A percentile compares a stretch with the other conserved stretches of the same genome.
phyloP scores from a whole-genome alignment of 2,888 invertebrate genomes.

The Stramonita haemastoma region DNA sequence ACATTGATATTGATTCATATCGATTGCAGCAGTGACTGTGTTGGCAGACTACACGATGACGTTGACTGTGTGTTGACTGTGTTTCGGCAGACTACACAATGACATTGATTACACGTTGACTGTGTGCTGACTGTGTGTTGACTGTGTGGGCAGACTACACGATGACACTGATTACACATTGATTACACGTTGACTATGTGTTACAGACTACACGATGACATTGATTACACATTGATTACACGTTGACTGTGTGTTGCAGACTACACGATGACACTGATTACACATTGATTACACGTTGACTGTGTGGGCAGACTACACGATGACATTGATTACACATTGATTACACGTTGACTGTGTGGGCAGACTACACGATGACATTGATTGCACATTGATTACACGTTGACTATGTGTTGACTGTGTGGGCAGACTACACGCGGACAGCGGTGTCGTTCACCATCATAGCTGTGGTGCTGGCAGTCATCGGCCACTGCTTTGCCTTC shows the following conservation, averaged over 20 bases:
- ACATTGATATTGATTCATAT: too few species aligned
- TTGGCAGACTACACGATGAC: background rate
- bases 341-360: background rate
- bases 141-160: too few species aligned
- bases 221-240: background rate
- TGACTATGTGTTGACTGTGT: background rate
- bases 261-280: constrained; percentile 88
- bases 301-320: too few species aligned
- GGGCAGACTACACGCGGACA: constrained; percentile 88
- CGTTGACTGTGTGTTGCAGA: constrained; percentile 80
- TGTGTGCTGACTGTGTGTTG: too few species aligned
- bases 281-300: too few species aligned
- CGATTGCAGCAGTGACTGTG: too few species aligned
- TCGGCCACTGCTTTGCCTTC: constrained; percentile 89
- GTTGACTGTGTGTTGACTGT: background rate
- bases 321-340: too few species aligned
- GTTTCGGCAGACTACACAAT: constrained; percentile 87
- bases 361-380: background rate
- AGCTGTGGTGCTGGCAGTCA: constrained; percentile 87
- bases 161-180: too few species aligned
- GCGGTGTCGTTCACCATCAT: constrained; percentile 91
- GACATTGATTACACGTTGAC: constrained; percentile 82
- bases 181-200: too few species aligned
- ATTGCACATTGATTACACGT: background rate
- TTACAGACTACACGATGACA: background rate